Evolutionary conservation across 2,797 vertebrate genomes (phyloP).

Genomic region (Poeciliopsis turneri): DNA sequence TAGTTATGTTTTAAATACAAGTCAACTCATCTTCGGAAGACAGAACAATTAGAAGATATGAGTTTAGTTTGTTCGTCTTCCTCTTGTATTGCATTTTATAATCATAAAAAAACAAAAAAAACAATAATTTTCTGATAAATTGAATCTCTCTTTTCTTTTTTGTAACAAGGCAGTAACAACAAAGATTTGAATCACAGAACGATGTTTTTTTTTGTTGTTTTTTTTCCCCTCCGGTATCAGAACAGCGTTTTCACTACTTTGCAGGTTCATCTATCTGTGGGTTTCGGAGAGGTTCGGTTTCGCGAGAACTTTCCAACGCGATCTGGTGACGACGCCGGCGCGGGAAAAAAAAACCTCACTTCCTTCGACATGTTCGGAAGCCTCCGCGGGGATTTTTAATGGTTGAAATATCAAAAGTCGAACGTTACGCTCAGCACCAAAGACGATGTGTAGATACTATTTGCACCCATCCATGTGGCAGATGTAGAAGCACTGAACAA

Average conservation of each 20-base stretch:
- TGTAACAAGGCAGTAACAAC: slow-evolving; percentile 8
- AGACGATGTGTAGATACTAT: slow-evolving; percentile 40
- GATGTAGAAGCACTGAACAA: slow-evolving; percentile 48
- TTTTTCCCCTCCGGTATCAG: slow-evolving; percentile 6
- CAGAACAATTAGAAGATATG: slow-evolving; percentile 46
- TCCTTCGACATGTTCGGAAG: slow-evolving; percentile 22
- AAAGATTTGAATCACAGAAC: background rate
- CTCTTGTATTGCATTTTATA: slow-evolving; percentile 68
- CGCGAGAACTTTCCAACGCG: background rate
- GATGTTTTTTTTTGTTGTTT: slow-evolving; percentile 6
- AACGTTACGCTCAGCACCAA: slow-evolving; percentile 66
- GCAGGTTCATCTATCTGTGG: slow-evolving; percentile 7
- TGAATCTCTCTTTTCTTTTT: background rate
- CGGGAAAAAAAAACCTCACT: background rate
- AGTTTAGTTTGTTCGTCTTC: slow-evolving; percentile 58
- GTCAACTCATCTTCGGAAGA: slow-evolving; percentile 53
- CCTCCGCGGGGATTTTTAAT: slow-evolving; percentile 1
- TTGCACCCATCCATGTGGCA: slow-evolving; percentile 48
- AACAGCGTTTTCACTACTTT: slow-evolving; percentile 34
- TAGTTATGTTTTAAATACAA: slow-evolving; percentile 43
- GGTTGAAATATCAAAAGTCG: slow-evolving; percentile 39
- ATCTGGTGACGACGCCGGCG: background rate
- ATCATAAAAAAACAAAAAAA: slow-evolving; percentile 2
- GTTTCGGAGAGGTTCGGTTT: slow-evolving; percentile 1
- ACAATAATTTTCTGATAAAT: slow-evolving; percentile 6